Evolutionary conservation across 2,888 invertebrate species (phyloP).

Genomic region (Drosophila kambysellisi): DNA sequence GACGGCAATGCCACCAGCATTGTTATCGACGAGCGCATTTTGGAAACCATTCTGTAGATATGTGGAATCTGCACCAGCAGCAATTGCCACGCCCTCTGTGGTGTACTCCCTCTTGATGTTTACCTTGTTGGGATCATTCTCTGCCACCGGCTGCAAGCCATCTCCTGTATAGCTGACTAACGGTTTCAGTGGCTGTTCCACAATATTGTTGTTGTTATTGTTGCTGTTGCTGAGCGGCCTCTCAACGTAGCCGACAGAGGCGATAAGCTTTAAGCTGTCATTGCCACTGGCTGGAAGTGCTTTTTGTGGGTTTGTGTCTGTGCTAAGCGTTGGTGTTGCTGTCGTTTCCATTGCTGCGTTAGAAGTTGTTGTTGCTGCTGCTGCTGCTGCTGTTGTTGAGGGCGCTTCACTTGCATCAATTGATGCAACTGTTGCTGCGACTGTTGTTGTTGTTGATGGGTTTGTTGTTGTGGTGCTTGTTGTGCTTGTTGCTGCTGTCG

Average conservation of each 20-base stretch:
- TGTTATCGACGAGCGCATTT: slow-evolving; percentile 48
- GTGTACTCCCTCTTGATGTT: slow-evolving; percentile 82
- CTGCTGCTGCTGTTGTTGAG: slow-evolving; percentile 18
- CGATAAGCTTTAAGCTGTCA: slow-evolving; percentile 81
- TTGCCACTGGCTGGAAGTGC: slow-evolving; percentile 59
- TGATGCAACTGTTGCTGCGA: slow-evolving; percentile 29
- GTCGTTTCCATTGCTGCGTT: slow-evolving; percentile 33
- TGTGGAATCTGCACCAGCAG: slow-evolving; percentile 14
- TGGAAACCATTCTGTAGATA: slow-evolving; percentile 54
- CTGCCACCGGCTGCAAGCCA: slow-evolving; percentile 61
- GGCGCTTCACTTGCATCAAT: slow-evolving; percentile 27
- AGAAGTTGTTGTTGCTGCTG: slow-evolving; percentile 28
- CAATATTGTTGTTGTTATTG: slow-evolving; percentile 16
- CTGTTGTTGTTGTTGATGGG: slow-evolving; percentile 27
- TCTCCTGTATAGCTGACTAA: slow-evolving; percentile 60
- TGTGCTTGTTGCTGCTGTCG: slow-evolving; percentile 34
- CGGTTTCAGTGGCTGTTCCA: slow-evolving; percentile 40
- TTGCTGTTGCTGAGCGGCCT: slow-evolving; percentile 31
- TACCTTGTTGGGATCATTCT: slow-evolving; percentile 79
- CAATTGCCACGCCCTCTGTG: slow-evolving; percentile 62
- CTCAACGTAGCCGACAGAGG: slow-evolving; percentile 76
- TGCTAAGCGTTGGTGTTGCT: slow-evolving; percentile 50
- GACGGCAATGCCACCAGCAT: slow-evolving; percentile 31
- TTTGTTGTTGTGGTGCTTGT: slow-evolving; percentile 13
- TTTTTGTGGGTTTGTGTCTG: slow-evolving; percentile 65